These are phyloP conservation scores for Colaptes auratus DNA, from an alignment of 2,113 vertebrate species.

Conservation along the genomic window DNA sequence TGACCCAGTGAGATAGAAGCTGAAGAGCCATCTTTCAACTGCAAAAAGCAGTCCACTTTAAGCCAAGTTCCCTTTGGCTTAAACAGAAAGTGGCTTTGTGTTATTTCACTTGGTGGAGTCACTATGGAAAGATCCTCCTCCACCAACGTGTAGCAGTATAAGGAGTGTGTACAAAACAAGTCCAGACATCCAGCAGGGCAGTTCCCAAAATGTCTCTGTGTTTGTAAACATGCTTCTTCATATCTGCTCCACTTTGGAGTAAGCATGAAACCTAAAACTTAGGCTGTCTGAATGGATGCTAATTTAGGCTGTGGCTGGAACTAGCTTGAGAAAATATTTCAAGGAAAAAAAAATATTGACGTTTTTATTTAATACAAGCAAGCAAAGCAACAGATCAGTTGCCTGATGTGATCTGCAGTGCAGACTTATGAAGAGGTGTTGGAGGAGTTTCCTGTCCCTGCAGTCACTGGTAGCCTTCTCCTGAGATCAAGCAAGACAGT, in stretches of 20 bases:
- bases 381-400: neutral
- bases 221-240: slow-evolving; percentile 58
- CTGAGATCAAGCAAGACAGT: neutral
- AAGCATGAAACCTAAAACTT: slow-evolving; percentile 34
- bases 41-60: neutral
- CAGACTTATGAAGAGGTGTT: neutral
- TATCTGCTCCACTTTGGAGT: slow-evolving; percentile 48
- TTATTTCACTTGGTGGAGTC: slow-evolving; percentile 33
- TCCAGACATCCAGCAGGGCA: slow-evolving; percentile 56
- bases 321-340: neutral
- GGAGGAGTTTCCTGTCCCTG: neutral
- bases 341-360: neutral
- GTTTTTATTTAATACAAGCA: neutral
- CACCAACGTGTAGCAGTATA: slow-evolving; percentile 4
- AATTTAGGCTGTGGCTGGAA: slow-evolving; percentile 16
- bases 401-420: neutral
- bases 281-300: slow-evolving; percentile 35
- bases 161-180: slow-evolving; percentile 53
- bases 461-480: neutral
- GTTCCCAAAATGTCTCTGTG: slow-evolving; percentile 52
- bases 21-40: slow-evolving; percentile 27
- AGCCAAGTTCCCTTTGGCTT: slow-evolving; percentile 25
- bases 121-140: slow-evolving; percentile 20
- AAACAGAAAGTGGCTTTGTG: slow-evolving; percentile 6
- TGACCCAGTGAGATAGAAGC: slow-evolving; percentile 48